Conservation (phyloP, 2,797 vertebrate species). For the Sphenodon punctatus region DNA sequence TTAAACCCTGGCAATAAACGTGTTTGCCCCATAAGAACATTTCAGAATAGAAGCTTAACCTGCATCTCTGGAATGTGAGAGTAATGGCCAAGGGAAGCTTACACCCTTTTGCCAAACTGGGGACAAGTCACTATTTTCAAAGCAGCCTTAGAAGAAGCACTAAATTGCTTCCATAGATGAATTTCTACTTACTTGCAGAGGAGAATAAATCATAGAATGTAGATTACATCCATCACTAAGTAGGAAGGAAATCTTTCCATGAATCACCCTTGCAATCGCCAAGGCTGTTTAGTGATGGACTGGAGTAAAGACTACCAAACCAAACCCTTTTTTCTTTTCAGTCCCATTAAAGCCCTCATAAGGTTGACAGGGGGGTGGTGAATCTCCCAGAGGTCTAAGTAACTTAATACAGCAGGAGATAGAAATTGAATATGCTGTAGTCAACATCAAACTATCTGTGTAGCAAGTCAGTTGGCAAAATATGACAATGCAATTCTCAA, state of each 20-base stretch:
- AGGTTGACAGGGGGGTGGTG: too few species aligned
- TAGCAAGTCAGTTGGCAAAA: not conserved
- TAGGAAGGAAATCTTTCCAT: not conserved
- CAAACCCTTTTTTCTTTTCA: not conserved
- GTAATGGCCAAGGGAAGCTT: too few species aligned
- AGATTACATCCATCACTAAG: not conserved
- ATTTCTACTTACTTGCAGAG: not conserved
- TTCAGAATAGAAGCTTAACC: too few species aligned
- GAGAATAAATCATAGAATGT: not conserved
- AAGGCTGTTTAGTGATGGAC: not conserved
- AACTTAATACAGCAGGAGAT: constrained; percentile 8
- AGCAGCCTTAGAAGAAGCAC: not conserved
- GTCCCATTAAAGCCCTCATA: not conserved
- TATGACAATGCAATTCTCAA: not conserved
- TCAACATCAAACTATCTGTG: not conserved
- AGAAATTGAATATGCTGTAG: not conserved
- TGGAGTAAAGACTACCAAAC: not conserved
- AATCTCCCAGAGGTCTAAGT: not conserved
- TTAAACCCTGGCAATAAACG: too few species aligned
- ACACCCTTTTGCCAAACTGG: too few species aligned
- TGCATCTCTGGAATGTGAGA: too few species aligned
- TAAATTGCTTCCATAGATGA: not conserved
- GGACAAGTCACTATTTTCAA: too few species aligned
- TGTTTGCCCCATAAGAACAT: too few species aligned
- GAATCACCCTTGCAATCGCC: not conserved